Conservation (phyloP, 2,888 invertebrate species). For the Pinctada fucata region DNA sequence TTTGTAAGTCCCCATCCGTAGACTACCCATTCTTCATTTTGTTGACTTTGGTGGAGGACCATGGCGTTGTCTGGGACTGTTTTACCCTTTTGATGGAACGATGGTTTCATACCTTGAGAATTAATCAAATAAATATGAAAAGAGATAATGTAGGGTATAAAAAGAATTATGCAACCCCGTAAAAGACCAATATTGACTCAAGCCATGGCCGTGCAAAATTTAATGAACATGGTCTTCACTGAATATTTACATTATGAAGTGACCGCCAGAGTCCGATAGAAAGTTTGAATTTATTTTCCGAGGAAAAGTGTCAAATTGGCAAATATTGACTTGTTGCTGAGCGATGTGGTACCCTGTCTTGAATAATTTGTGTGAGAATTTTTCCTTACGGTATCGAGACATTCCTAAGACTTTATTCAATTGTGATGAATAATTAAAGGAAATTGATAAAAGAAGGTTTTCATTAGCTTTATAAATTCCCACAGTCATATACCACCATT, state of each 20-base stretch:
- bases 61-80: background rate
- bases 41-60: too few relatives aligned
- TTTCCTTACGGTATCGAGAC: background rate
- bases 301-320: constrained; percentile 22
- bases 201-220: constrained; percentile 25
- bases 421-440: background rate
- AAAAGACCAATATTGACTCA: constrained; percentile 17
- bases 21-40: too few relatives aligned
- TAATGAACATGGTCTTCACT: constrained; percentile 26
- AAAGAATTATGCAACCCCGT: constrained; percentile 26
- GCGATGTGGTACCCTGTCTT: constrained; percentile 7
- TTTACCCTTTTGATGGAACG: background rate
- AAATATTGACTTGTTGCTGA: constrained; percentile 27
- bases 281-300: constrained; percentile 17
- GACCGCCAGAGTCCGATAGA: constrained; percentile 26
- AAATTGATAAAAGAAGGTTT: background rate
- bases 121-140: constrained; percentile 17
- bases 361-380: background rate
- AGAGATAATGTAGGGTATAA: constrained; percentile 8
- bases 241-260: constrained; percentile 13
- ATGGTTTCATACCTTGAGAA: background rate
- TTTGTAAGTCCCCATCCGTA: too few relatives aligned
- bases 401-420: background rate
- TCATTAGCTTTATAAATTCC: too few relatives aligned
- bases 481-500: too few relatives aligned